Percentiles rank a stretch among this genome's conserved stretches.
These are phyloP conservation scores for Tauraco erythrolophus DNA, from an alignment of 2,113 vertebrate species.

Conservation along the genomic window DNA sequence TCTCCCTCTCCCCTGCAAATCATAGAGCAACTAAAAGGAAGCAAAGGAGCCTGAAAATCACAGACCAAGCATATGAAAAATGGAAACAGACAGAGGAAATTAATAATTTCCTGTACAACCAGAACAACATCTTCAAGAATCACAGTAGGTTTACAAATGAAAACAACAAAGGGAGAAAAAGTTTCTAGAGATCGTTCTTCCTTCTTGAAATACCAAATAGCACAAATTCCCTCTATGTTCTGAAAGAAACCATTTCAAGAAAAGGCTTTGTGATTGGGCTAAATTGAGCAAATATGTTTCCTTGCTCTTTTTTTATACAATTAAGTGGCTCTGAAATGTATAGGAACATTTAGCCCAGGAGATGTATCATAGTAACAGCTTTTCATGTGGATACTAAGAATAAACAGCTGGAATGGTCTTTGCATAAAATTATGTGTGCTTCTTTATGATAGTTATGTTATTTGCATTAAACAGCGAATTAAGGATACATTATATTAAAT, in stretches of 20 bases:
- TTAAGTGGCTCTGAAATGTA: background rate
- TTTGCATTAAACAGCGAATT: slow-evolving; percentile 13
- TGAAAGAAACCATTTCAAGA: background rate
- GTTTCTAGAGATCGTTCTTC: background rate
- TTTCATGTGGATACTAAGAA: background rate
- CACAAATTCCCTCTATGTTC: background rate
- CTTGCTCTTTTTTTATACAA: background rate
- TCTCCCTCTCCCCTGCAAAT: background rate
- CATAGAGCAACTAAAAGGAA: background rate
- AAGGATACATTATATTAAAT: background rate
- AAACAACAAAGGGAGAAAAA: background rate
- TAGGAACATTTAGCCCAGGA: background rate
- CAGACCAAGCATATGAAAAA: background rate
- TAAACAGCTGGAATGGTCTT: background rate
- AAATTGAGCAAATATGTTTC: background rate
- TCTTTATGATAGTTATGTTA: background rate
- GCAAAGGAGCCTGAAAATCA: slow-evolving; percentile 35
- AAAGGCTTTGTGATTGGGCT: background rate
- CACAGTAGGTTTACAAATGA: background rate
- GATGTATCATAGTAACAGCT: background rate
- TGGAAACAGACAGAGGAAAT: slow-evolving; percentile 60
- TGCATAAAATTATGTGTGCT: background rate
- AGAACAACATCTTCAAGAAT: slow-evolving; percentile 22
- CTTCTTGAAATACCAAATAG: background rate
- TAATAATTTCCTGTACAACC: slow-evolving; percentile 56